Base-by-base conservation (phyloP, 2,888 invertebrate genomes). In the Drepana falcataria region DNA sequence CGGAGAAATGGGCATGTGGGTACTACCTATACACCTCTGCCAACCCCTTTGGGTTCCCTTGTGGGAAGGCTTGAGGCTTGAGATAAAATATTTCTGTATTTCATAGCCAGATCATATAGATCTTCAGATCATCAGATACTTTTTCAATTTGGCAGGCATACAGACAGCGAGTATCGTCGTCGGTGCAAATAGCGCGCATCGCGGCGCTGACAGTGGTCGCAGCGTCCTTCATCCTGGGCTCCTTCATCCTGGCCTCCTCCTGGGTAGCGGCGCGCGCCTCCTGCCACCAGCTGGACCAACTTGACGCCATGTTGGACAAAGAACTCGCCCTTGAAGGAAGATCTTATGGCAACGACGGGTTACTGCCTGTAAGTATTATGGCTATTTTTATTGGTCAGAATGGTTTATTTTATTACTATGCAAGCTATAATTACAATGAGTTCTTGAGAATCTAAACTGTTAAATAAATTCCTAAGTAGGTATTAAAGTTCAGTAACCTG, bases 101-200 rank as follows among this genome's bases (percentile, higher is more conserved):
- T 55, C 21, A 21, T 21, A 21, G 21, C 21, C 21, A 21, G 21
- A 21, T 21, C 21, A 21, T 21, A 21, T 21, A 21, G 21, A 21
- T 21, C 21, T 21, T 21, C 1, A 21, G 21, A 21, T 21, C 21
- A 21, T 21, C 21, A 21, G 1, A 21, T 21, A 57, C 55, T 54
- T 59, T 37, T 62, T 55, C 34, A 56, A 48, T 57, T 63, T 57
- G 63, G 6, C 91, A 97, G 97, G 97, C 97, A 53, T 97, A 97
- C 88, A 94, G 95, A 78, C 87, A 88, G 57, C 92, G 93, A 71
- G 92, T 92, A 66, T 95, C 96, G 58, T 93, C 95, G 49, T 94
- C 96, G 53, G 96, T 97, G 59, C 96, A 97, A 89, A 96, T 97
- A 61, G 96, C 97, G 37, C 94, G 95, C 84, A 96, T 97, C 75